Evolutionary conservation across 2,113 vertebrate species (phyloP).

Genomic region (Cheilinus undulatus): DNA sequence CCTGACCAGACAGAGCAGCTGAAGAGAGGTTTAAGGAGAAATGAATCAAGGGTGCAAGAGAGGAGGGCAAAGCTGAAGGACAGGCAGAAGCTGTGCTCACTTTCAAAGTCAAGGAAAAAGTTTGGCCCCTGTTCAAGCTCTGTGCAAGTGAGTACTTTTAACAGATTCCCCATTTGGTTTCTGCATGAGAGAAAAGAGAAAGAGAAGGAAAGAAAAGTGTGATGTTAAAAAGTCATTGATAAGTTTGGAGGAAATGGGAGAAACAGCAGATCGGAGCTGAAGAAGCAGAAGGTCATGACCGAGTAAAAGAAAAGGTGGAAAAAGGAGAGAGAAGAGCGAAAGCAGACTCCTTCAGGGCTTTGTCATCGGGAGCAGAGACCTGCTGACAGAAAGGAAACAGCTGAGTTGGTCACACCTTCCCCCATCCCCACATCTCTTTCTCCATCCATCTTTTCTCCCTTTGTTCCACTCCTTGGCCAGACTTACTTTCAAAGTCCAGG

Average conservation of each 20-base stretch:
- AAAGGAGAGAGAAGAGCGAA: neutral
- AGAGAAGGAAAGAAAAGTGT: conserved; percentile 19
- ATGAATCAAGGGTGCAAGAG: conserved; percentile 18
- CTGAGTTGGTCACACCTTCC: conserved; percentile 40
- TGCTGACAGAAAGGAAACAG: conserved; percentile 66
- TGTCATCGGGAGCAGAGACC: conserved; percentile 49
- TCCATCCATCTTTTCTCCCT: conserved; percentile 39
- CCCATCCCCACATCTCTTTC: conserved; percentile 10
- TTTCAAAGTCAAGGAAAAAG: conserved; percentile 98
- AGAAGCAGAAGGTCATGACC: conserved; percentile 11
- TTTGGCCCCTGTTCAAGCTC: conserved; percentile 94
- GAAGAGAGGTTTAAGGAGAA: conserved; percentile 33
- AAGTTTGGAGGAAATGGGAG: conserved; percentile 52
- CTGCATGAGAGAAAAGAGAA: conserved; percentile 85
- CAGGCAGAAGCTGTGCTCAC: conserved; percentile 87
- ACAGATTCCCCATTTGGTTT: conserved; percentile 92
- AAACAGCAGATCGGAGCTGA: conserved; percentile 60
- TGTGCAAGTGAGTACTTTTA: conserved; percentile 93
- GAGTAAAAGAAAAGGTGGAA: conserved; percentile 9
- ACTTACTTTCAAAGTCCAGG: conserved; percentile 99
- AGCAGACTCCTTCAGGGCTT: conserved; percentile 18
- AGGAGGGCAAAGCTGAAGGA: conserved; percentile 55
- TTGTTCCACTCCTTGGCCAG: conserved; percentile 51
- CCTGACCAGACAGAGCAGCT: conserved; percentile 42
- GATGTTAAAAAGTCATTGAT: conserved; percentile 56